phyloP scores from a whole-genome alignment of 2,888 invertebrate genomes.

The Osmoderma eremita region DNA sequence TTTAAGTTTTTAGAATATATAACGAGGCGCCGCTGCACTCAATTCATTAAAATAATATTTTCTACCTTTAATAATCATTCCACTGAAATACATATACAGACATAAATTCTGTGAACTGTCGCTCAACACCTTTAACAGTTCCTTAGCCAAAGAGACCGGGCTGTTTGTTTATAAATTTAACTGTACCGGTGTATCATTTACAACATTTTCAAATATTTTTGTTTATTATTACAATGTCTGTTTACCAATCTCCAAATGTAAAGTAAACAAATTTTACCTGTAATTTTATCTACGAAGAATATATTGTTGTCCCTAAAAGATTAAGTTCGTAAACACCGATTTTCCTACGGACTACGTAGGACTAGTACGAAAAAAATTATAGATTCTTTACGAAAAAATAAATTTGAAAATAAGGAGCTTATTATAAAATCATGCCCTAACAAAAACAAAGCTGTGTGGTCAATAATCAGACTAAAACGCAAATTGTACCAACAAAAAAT shows the following conservation, averaged over 20 bases:
- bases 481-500: too few species aligned
- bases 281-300: neutral
- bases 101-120: constrained; percentile 3
- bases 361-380: too few species aligned
- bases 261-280: neutral
- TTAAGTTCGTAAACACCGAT: neutral
- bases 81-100: neutral
- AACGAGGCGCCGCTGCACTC: too few species aligned
- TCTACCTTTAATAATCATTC: neutral
- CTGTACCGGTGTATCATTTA: neutral
- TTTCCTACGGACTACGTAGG: too few species aligned
- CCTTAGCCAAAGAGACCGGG: neutral
- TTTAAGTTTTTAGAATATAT: too few species aligned
- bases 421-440: neutral
- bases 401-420: neutral
- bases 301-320: neutral
- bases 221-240: neutral
- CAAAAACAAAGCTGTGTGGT: neutral
- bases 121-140: neutral
- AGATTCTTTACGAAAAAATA: neutral
- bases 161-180: neutral
- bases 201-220: neutral
- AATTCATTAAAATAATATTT: neutral
- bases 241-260: neutral
- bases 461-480: neutral